Conservation (phyloP, 2,888 invertebrate species). For the Archaeoteleia sp. region DNA sequence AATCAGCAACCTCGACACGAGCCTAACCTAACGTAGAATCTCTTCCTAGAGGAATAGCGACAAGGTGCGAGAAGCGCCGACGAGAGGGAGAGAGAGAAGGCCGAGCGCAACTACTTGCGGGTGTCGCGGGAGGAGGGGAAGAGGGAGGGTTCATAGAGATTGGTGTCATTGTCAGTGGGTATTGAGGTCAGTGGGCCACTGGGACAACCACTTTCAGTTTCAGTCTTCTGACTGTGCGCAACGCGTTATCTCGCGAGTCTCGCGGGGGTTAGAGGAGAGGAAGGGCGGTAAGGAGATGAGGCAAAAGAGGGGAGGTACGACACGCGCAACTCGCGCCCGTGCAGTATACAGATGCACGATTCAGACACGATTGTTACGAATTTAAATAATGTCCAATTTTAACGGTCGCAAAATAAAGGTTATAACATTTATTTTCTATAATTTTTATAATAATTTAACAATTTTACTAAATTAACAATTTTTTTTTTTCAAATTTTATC, state of each 20-base stretch:
- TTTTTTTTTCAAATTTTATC: too few relatives aligned
- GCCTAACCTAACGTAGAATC: too few relatives aligned
- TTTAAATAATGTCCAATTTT: too few relatives aligned
- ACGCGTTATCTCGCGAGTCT: slow-evolving; percentile 59
- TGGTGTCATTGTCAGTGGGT: slow-evolving; percentile 78
- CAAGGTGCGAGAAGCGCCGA: slow-evolving; percentile 26
- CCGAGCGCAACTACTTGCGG: slow-evolving; percentile 54
- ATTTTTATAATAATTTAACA: too few relatives aligned
- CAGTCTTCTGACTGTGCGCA: slow-evolving; percentile 69
- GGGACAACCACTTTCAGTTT: slow-evolving; percentile 76
- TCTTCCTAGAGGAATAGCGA: slow-evolving; percentile 20
- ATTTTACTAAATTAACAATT: too few relatives aligned
- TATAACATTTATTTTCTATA: too few relatives aligned
- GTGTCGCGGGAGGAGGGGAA: slow-evolving; percentile 63
- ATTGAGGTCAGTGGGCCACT: slow-evolving; percentile 82
- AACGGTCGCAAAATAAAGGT: too few relatives aligned
- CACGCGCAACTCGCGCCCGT: neutral
- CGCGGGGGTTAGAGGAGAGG: neutral
- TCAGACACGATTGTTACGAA: too few relatives aligned
- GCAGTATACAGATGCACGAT: too few relatives aligned
- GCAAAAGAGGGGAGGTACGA: neutral
- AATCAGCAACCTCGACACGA: too few relatives aligned
- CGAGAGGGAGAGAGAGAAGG: slow-evolving; percentile 71
- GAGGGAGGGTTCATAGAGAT: slow-evolving; percentile 53
- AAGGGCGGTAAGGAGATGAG: slow-evolving; percentile 11